Percentiles rank a stretch among this genome's conserved stretches.
Evolutionary conservation across 1,140 invertebrate species (phyloP).

Genomic region (Trissolcus basalis): DNA sequence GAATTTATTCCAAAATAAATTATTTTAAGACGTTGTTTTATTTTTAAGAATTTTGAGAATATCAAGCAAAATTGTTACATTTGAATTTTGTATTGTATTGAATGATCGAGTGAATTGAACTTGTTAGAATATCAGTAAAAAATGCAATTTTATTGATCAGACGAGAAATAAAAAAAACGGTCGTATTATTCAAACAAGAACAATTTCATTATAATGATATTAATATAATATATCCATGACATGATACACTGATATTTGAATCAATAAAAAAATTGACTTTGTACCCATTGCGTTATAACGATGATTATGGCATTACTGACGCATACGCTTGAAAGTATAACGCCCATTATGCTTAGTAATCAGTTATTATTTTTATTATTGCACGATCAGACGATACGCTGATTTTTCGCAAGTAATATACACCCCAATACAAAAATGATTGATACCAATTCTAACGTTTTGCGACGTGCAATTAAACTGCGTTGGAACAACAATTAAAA

Average conservation of each 20-base stretch:
- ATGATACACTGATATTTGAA: slow-evolving; percentile 26
- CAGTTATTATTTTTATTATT: slow-evolving; percentile 18
- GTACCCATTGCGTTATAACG: slow-evolving; percentile 16
- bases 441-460: too few species aligned
- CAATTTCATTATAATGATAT: slow-evolving; percentile 7
- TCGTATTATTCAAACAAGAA: slow-evolving; percentile 9
- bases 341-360: slow-evolving; percentile 23
- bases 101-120: too few species aligned
- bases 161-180: too few species aligned
- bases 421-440: not conserved
- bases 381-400: not conserved
- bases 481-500: too few species aligned
- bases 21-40: too few species aligned
- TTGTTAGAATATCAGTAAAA: too few species aligned
- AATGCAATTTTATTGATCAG: not conserved
- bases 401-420: not conserved
- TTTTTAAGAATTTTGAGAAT: too few species aligned
- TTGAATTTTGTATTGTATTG: too few species aligned
- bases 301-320: slow-evolving; percentile 15
- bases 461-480: too few species aligned
- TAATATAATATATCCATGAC: slow-evolving; percentile 15
- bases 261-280: slow-evolving; percentile 33
- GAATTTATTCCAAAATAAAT: too few species aligned
- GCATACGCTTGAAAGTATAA: slow-evolving; percentile 40
- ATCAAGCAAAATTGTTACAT: too few species aligned